Base-by-base conservation (phyloP, 2,888 invertebrate species). In the Lithophane ornitopus region DNA sequence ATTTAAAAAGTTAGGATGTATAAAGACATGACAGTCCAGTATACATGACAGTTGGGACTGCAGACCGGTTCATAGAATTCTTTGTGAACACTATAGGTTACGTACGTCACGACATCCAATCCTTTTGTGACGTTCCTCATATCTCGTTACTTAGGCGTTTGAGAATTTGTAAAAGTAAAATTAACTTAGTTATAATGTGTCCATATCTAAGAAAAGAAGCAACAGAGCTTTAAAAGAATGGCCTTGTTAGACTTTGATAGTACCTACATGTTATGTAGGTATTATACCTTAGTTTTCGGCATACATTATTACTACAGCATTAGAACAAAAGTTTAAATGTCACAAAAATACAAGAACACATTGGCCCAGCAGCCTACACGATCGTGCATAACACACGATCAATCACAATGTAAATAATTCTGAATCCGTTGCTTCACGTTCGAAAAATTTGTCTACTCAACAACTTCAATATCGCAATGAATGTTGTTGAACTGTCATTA, bases 41-140 rank as follows among this genome's bases (percentile, higher is more conserved):
- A 7, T 2, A 7, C n/a, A 12, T 12, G 14, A 39, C 59, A 65
- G 41, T 46, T 61, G 39, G 39, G 56, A 63, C 44, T 67, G 49
- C 49, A 82, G 70, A 85, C 86, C 61, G 74, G 83, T 85, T 86
- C 26, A 22, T 52, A 52, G 7, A 74, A 3, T n/a, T 39, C 68
- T 73, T 81, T 85, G 70, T 75, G 58, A 46, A 46, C 12, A 44
- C n/a, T 39, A 52, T 22, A 52, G 0, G 22, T 14, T 2, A 44
- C 4, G 39, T 52, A 73, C 41, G 63, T 74, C 68, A 63, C 2
- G 73, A 49, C 44, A 85, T 16, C 9, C 9, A 56, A 78, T 73
- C 83, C 83, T 78, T 67, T 83, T 85, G 86, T 83, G 71, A 62
- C 9, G 26, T 56, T 56, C 12, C 26, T 0, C 26, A 1, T 82